A percentile compares a stretch with the other conserved stretches of the same genome.
phyloP scores from a whole-genome alignment of 2,113 vertebrate species.

The Neotragus pygmaeus region DNA sequence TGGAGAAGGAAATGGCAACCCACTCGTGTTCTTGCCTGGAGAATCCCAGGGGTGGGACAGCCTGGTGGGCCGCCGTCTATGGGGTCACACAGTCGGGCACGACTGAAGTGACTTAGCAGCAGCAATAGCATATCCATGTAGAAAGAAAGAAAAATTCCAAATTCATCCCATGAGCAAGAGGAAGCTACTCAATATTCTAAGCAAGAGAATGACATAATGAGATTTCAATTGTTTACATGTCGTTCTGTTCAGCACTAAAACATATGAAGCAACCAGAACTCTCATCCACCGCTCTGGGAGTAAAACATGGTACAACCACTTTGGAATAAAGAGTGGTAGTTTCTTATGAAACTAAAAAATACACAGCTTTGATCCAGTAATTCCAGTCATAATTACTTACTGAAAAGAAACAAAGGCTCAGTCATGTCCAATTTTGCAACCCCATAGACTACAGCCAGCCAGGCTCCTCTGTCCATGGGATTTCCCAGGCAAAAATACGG shows the following conservation, averaged over 20 bases:
- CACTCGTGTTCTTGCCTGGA: too few species aligned
- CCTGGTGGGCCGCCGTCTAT: too few species aligned
- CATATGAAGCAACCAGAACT: background rate
- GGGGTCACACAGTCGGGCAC: too few species aligned
- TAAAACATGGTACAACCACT: background rate
- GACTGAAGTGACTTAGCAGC: too few species aligned
- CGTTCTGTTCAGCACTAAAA: background rate
- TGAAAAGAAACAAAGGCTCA: background rate
- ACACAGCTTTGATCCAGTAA: background rate
- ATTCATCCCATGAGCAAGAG: background rate
- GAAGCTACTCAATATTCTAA: background rate
- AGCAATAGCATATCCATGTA: background rate
- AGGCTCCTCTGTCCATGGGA: background rate
- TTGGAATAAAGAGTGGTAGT: background rate
- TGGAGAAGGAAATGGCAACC: too few species aligned
- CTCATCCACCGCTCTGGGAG: background rate
- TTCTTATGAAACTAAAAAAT: background rate
- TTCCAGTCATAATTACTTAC: background rate
- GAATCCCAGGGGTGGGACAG: rapidly evolving
- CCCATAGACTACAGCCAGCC: background rate
- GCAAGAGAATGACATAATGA: background rate
- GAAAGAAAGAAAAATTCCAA: background rate
- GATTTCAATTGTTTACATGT: background rate
- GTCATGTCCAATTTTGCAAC: background rate
- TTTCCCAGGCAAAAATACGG: background rate